phyloP scores from a whole-genome alignment of 2,888 invertebrate species.

The Xylota segnis region DNA sequence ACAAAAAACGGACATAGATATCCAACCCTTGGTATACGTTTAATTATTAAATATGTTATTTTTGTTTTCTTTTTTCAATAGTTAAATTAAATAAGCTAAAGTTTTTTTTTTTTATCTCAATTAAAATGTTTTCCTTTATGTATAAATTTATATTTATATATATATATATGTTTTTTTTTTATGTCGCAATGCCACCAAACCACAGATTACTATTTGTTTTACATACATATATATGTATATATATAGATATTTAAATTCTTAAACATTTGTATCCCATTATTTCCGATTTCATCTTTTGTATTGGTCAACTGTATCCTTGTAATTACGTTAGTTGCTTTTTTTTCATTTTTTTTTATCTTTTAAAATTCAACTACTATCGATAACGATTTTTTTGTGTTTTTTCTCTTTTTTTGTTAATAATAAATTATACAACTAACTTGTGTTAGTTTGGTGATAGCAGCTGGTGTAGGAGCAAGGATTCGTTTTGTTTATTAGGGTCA shows the following conservation, averaged over 20 bases:
- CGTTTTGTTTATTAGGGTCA: constrained; percentile 86
- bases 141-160: constrained; percentile 68
- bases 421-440: constrained; percentile 70
- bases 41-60: constrained; percentile 69
- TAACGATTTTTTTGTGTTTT: constrained; percentile 82
- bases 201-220: constrained; percentile 68
- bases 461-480: constrained; percentile 69
- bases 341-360: constrained; percentile 78
- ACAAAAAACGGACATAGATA: constrained; percentile 73
- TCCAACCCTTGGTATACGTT: constrained; percentile 77
- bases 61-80: constrained; percentile 38
- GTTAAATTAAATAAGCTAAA: constrained; percentile 74
- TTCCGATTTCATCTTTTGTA: constrained; percentile 70
- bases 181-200: constrained; percentile 76
- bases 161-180: constrained; percentile 52
- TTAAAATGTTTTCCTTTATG: constrained; percentile 54
- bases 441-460: constrained; percentile 63
- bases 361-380: constrained; percentile 83
- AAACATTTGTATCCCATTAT: constrained; percentile 72
- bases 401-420: constrained; percentile 53
- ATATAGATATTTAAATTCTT: constrained; percentile 73
- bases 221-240: constrained; percentile 64
- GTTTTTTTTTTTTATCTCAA: constrained; percentile 58
- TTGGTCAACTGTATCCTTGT: constrained; percentile 69
- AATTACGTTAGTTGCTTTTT: constrained; percentile 38